Base-by-base conservation (phyloP, 2,797 vertebrate genomes). In the Diplodus puntazzo region DNA sequence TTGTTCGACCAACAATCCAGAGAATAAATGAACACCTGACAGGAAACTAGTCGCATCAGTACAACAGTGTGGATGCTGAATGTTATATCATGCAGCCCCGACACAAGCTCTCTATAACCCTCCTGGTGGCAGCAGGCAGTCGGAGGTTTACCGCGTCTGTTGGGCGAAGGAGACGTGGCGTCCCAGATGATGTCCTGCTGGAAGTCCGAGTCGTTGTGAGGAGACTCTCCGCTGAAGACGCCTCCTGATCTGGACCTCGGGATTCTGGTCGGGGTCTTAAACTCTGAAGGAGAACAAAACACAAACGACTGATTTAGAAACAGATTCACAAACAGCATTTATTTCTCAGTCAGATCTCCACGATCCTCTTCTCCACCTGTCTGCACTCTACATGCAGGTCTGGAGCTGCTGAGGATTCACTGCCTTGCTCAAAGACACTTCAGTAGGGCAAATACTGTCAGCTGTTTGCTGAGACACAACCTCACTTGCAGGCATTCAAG, bases 111-210 rank as follows among this genome's bases (percentile, higher is more conserved):
- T 14, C 23, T 4, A 6, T 27, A 27, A 30, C 12, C 3, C 1
- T 59, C 23, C 18, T 5, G 12, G 6, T 9, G 27, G 21, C 42
- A 4, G 11, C 3, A 4, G 2, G 3, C 13, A 30, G 39, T 11
- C 2, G 6, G 43, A 55, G 1, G 27, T 34, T 94, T 96, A 96
- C 98, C 96, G 45, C 86, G 89, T 66, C 94, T 94, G 75, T 69
- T 82, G 13, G 96, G 92, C 13, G 94, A 86, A 6, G 98, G 98
- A 54, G 98, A 98, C 6, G 97, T 94, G 25, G 96, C 95, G 85
- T 99, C 98, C 98, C 98, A 99, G 83, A 99, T 95, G 77, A 99
- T 99, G 88, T 99, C 98, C 66, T 96, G 97, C 81, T 97, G 97
- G 45, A 93, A 75, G 39, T 98, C 97, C 0, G 88, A 89, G 71